Evolutionary conservation across 1,140 invertebrate genomes (phyloP).

Genomic region (Platyura marginata): DNA sequence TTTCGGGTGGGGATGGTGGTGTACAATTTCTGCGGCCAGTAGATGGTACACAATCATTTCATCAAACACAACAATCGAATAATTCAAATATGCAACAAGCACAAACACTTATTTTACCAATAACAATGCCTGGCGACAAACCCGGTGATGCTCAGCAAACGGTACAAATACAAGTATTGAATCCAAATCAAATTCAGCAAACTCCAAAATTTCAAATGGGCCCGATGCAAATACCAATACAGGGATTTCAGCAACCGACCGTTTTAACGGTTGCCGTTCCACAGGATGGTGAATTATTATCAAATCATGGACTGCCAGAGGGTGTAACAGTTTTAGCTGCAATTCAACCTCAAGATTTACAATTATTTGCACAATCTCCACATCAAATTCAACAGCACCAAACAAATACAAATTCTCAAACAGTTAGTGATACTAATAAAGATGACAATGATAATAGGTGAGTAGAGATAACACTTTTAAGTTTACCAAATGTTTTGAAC

Average conservation of each 20-base stretch:
- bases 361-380: constrained; percentile 21
- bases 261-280: constrained; percentile 49
- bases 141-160: constrained; percentile 54
- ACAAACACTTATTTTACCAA: constrained; percentile 50
- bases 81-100: constrained; percentile 21
- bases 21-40: constrained; percentile 55
- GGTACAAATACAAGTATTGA: constrained; percentile 56
- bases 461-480: no score
- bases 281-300: constrained; percentile 23
- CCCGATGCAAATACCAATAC: constrained; percentile 45
- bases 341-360: constrained; percentile 43
- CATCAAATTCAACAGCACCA: constrained; percentile 16
- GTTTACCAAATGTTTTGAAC: no score
- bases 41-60: constrained; percentile 34
- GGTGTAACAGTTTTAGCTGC: constrained; percentile 44
- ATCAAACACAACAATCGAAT: constrained; percentile 8
- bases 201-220: constrained; percentile 48
- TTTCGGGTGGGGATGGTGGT: constrained; percentile 42
- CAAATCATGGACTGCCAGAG: constrained; percentile 27
- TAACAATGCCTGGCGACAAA: constrained; percentile 50
- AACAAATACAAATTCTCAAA: no score
- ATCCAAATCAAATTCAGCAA: constrained; percentile 29
- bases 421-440: no score
- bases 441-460: no score
- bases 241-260: constrained; percentile 38